Base-by-base conservation (phyloP, 2,113 vertebrate species). In the Pelecanus crispus region DNA sequence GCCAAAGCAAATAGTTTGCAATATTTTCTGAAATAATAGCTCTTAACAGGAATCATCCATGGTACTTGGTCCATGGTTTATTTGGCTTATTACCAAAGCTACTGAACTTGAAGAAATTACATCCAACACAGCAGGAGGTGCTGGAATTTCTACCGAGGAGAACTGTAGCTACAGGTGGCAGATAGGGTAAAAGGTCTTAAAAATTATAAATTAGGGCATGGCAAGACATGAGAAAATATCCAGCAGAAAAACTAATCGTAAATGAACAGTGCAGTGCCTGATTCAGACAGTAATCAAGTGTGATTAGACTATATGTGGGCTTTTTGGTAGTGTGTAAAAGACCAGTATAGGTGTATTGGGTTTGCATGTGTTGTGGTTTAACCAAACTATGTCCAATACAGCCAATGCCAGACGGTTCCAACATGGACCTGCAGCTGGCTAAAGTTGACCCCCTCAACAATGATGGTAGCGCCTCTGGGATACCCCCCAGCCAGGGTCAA, bases 41-140 rank as follows among this genome's bases (percentile, higher is more conserved):
- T 90, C 45, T 70, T 94, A 73, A 52, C 68, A 32, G 10, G 52
- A 91, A 56, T 86, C 88, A 80, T 73, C 78, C 22, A 1, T 3
- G 3, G 42, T 88, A 47, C 56, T 95, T 90, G 59, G 28, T 80
- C 58, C 26, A 25, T 80, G 52, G 49, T 81, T 66, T 86, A n/a
- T n/a, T n/a, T n/a, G 53, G 31, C 61, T 96, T 95, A 79, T 96
- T 95, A 94, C 78, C 53, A 81, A 56, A 97, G 74, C 77, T 40
- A 53, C 40, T 53, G 86, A 86, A 85, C 90, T 88, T 96, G 80
- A 75, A 62, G 78, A 91, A 90, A 95, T 62, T 21, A 81, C 72
- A 95, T 91, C 62, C 52, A 55, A 49, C 59, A 61, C 79, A 91
- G 92, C 88, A 86, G 92, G 79, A 53, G 62, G 68, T 92, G 26